These are phyloP conservation scores for Gorsachius goisagi DNA, from an alignment of 2,113 vertebrate genomes.

Conservation along the genomic window DNA sequence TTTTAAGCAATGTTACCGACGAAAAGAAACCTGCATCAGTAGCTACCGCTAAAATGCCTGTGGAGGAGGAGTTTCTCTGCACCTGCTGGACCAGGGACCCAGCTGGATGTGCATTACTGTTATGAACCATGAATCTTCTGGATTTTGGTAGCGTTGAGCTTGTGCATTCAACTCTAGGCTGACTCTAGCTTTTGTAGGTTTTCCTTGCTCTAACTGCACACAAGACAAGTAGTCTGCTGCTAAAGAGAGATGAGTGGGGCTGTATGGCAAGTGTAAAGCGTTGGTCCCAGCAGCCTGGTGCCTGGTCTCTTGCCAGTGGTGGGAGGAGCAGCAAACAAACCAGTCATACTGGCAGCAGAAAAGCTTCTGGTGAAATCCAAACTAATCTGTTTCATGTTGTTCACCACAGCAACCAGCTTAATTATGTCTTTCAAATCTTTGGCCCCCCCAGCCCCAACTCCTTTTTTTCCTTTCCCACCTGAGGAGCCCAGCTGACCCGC, in stretches of 20 bases:
- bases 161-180: rapidly evolving
- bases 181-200: neutral
- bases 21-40: neutral
- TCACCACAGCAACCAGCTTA: neutral
- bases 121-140: neutral
- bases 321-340: slow-evolving; percentile 2
- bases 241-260: neutral
- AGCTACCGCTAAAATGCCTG: neutral
- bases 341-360: neutral
- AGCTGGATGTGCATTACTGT: neutral
- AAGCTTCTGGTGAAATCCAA: neutral
- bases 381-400: neutral
- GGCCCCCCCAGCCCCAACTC: rapidly evolving
- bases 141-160: neutral
- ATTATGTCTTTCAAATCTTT: neutral
- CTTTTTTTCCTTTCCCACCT: neutral
- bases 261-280: neutral
- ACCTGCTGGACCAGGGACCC: neutral
- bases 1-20: neutral
- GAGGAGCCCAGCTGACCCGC: neutral
- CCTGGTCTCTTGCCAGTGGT: neutral
- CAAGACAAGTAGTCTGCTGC: neutral
- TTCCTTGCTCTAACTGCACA: neutral
- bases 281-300: neutral
- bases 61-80: neutral